Conservation (phyloP, 2,888 invertebrate genomes). For the Polydrusus tereticollis region DNA sequence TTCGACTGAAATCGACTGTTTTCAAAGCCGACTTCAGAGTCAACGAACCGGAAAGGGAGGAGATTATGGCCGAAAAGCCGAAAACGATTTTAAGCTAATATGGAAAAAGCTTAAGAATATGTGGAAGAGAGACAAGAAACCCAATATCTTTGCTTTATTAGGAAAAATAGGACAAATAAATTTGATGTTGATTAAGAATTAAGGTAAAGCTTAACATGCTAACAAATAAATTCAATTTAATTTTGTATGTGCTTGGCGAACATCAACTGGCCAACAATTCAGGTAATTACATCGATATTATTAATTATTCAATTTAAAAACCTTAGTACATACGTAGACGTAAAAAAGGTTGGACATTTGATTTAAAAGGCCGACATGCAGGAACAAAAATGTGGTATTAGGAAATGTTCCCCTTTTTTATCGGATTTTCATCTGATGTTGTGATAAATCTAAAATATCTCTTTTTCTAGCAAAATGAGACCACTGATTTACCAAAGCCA, state of each 20-base stretch:
- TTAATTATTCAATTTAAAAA: too few species aligned
- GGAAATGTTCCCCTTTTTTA: too few species aligned
- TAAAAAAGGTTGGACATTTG: conserved; percentile 4
- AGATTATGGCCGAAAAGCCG: conserved; percentile 22
- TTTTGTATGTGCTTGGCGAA: neutral
- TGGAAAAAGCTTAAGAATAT: neutral
- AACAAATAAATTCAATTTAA: neutral
- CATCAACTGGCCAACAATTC: neutral
- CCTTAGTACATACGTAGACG: too few species aligned
- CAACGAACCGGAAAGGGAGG: conserved; percentile 42
- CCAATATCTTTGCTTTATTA: neutral
- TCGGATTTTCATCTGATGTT: too few species aligned
- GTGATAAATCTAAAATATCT: too few species aligned
- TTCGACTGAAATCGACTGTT: conserved; percentile 19
- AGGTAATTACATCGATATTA: neutral
- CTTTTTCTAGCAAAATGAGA: too few species aligned
- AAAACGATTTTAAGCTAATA: neutral
- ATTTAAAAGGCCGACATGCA: neutral
- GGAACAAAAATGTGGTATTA: too few species aligned
- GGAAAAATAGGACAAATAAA: neutral
- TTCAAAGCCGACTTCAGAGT: conserved; percentile 24
- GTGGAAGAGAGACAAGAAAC: neutral
- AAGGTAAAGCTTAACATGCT: neutral
- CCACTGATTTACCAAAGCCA: too few species aligned
- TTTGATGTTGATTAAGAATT: neutral